Base-by-base conservation (phyloP, 23 tunicate genomes). In the Oikopleura albicans region DNA sequence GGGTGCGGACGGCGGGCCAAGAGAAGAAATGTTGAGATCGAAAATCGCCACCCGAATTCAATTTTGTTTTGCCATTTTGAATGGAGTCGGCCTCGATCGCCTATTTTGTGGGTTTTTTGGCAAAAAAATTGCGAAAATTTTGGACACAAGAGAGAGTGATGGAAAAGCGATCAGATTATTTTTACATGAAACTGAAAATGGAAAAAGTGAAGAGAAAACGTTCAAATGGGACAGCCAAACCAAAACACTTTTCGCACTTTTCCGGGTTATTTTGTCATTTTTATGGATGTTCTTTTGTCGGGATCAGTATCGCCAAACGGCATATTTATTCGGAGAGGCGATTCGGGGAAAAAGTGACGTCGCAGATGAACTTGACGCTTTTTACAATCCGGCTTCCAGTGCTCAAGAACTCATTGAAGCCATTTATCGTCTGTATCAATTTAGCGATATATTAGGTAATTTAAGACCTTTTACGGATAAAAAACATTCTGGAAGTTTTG, bases 221-320 rank as follows among this genome's bases (percentile, higher is more conserved):
- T 4, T 71, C 33, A 37, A 12, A 4, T 71, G 79, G 79, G 79
- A 71, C 31, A 37, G 4, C 4, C 79, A 71, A 29, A 71, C 79
- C 4, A 71, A 71, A 71, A 16, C 33, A 16, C 33, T 71, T 2
- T 71, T 71, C 31, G 79, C 36, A 4, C 35, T 16, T 4, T 16
- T 71, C 37, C 33, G 79, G 4, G 79, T 71, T 16, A 34, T 71
- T 71, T 71, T 71, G 4, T 71, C 79, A 4, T 71, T 71, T 31
- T 29, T 71, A 16, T 71, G 79, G 79, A 71, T 71, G 79, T 71
- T 71, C 35, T 71, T 71, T 29, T 71, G 79, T 29, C 33, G 79
- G 79, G 79, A 71, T 29, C 79, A 71, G 79, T 71, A 71, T 29
- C 28, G 79, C 28, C 27, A 37, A 71, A 37, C 79, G 4, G 79